A percentile compares a stretch with the other conserved stretches of the same genome.
phyloP scores from a whole-genome alignment of 1,140 invertebrate species.

The Cotesia glomerata region DNA sequence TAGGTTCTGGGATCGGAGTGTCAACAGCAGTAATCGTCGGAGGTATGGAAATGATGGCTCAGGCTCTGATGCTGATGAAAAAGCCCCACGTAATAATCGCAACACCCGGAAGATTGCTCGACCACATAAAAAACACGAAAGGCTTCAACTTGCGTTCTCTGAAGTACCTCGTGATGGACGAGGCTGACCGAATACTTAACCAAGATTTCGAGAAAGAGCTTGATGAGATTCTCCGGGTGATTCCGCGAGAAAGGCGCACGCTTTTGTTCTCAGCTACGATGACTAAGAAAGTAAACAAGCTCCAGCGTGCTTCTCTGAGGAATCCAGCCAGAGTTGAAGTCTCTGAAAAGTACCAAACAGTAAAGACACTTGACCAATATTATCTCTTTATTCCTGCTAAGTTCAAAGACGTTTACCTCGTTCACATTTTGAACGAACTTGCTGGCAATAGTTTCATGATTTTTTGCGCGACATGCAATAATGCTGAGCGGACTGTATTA shows the following conservation, averaged over 20 bases:
- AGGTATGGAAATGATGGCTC: slow-evolving; percentile 97
- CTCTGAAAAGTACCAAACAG: slow-evolving; percentile 96
- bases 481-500: slow-evolving; percentile 86
- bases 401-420: slow-evolving; percentile 84
- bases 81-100: slow-evolving; percentile 96
- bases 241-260: slow-evolving; percentile 87
- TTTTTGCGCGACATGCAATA: slow-evolving; percentile 94
- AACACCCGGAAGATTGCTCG: slow-evolving; percentile 88
- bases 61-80: slow-evolving; percentile 87
- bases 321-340: slow-evolving; percentile 96
- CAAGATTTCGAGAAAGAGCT: slow-evolving; percentile 97
- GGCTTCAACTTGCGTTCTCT: slow-evolving; percentile 88
- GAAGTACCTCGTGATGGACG: slow-evolving; percentile 94
- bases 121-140: slow-evolving; percentile 93
- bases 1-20: slow-evolving; percentile 86
- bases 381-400: slow-evolving; percentile 97
- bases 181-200: slow-evolving; percentile 94
- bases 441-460: slow-evolving; percentile 97
- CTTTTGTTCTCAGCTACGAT: slow-evolving; percentile 96
- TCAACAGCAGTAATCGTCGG: slow-evolving; percentile 96
- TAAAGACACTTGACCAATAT: slow-evolving; percentile 93
- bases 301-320: slow-evolving; percentile 91
- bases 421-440: slow-evolving; percentile 95
- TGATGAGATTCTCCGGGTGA: slow-evolving; percentile 92
- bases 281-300: slow-evolving; percentile 97